Base-by-base conservation (phyloP, 1,140 invertebrate genomes). In the Littorina saxatilis region DNA sequence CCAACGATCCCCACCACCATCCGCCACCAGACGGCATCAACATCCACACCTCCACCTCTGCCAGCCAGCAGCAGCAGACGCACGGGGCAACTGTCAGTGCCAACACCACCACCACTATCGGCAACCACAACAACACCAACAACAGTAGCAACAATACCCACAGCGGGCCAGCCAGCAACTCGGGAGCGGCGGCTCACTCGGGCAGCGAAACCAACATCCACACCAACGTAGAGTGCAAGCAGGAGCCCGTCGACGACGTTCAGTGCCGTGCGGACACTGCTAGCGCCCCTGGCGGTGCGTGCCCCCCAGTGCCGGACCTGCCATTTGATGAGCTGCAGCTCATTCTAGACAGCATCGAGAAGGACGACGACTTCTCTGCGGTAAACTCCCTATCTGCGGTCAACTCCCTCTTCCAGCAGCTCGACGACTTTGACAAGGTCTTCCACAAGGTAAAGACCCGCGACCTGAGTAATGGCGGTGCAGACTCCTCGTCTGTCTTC, bases 391-490 rank as follows among this genome's bases (percentile, higher is more conserved):
- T 96, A n/a, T n/a, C n/a, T n/a, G 95, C 95, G 82, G 95, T 95
- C 1, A 95, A 95, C n/a, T 96, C 96, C 84, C 95, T 96, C 23
- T 95, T 98, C 88, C 97, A 98, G 89, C 96, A 98, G 96, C 86
- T 96, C 3, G 96, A 96, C 79, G 88, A 89, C 80, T 92, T 90
- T 81, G 84, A 90, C 43, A 85, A 89, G 79, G 88, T 89, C 76
- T 89, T 83, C 82, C 80, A 87, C 55, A 87, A 85, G 63, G 83
- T 83, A 76, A 85, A 85, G 81, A 84, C 84, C 50, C 86, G 87
- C 66, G 84, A 83, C 37, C 86, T 90, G 79, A 83, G 83, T 61
- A 86, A 84, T 86, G 87, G 84, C 35, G 82, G 82, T 61, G 79
- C 84, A 79, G 85, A 85, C 73, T 80, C 66, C 32, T 82, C 75